Percentiles rank a stretch among this genome's conserved stretches.
Conservation (phyloP, 92 coral and sea anemone genomes). For the Epizoanthus scotinus region DNA sequence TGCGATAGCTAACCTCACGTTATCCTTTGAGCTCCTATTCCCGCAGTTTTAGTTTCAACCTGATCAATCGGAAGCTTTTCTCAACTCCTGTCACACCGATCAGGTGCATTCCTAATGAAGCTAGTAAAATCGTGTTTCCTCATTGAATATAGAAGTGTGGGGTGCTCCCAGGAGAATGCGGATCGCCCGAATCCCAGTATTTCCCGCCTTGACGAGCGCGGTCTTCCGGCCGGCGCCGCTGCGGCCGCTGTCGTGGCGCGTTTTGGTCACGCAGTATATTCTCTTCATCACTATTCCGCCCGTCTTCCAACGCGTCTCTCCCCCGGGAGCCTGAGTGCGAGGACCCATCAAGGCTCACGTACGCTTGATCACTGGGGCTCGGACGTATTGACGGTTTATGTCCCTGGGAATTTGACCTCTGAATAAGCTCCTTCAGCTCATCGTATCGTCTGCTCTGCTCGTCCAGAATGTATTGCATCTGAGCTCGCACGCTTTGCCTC, state of each 20-base stretch:
- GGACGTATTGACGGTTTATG: conserved; percentile 28
- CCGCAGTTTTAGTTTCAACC: no score
- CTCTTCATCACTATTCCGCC: conserved; percentile 36
- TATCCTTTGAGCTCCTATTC: no score
- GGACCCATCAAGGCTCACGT: conserved; percentile 59
- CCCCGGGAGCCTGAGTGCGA: conserved; percentile 51
- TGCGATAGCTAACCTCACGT: no score
- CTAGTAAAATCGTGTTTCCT: not conserved
- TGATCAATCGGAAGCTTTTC: no score
- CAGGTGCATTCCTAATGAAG: no score
- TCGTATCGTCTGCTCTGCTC: conserved; percentile 78
- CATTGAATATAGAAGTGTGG: conserved; percentile 81
- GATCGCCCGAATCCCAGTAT: conserved; percentile 42
- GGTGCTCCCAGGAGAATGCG: conserved; percentile 48
- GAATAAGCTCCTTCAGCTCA: conserved; percentile 61
- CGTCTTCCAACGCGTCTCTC: conserved; percentile 37
- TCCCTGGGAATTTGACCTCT: conserved; percentile 9
- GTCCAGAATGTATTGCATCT: conserved; percentile 69
- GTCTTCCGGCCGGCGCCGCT: conserved; percentile 40
- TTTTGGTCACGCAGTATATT: conserved; percentile 35
- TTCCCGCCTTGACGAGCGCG: conserved; percentile 24
- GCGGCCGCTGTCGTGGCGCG: conserved; percentile 30
- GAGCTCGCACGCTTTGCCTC: conserved; percentile 69
- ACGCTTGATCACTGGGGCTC: conserved; percentile 62
- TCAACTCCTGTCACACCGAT: no score